Percentiles rank a stretch among this genome's conserved stretches.
phyloP scores from a whole-genome alignment of 2,113 vertebrate species.

The Mus spicilegus region DNA sequence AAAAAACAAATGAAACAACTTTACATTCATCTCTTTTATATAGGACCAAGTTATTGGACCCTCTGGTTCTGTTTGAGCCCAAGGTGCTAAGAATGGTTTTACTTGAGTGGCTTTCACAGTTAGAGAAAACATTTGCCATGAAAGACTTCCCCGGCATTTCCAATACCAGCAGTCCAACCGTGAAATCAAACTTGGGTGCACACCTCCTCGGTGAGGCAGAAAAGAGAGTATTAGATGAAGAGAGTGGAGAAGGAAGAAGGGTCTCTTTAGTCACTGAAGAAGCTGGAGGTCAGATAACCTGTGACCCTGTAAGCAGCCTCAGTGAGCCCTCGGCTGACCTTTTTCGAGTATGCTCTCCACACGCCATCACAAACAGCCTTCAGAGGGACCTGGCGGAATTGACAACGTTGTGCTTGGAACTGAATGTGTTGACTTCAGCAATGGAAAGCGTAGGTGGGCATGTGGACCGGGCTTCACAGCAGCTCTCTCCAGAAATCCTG shows the following conservation, averaged over 20 bases:
- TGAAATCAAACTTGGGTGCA: slow-evolving; percentile 34
- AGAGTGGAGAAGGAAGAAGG: slow-evolving; percentile 29
- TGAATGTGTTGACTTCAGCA: slow-evolving; percentile 86
- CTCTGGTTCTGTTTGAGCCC: slow-evolving; percentile 92
- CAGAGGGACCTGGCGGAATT: slow-evolving; percentile 89
- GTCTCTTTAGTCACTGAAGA: slow-evolving; percentile 46
- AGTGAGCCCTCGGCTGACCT: background rate
- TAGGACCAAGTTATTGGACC: slow-evolving; percentile 94
- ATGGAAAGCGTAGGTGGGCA: slow-evolving; percentile 6
- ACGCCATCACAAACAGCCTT: slow-evolving; percentile 85
- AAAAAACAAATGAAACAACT: slow-evolving; percentile 6
- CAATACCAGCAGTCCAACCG: background rate
- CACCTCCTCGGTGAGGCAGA: slow-evolving; percentile 55
- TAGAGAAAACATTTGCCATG: slow-evolving; percentile 89
- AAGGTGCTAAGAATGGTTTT: slow-evolving; percentile 87
- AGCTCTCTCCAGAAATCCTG: slow-evolving; percentile 34
- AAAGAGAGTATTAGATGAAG: slow-evolving; percentile 66
- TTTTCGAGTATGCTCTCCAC: slow-evolving; percentile 86
- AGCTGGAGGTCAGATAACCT: background rate
- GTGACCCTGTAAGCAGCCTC: background rate
- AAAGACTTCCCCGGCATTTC: slow-evolving; percentile 61
- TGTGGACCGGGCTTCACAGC: slow-evolving; percentile 21
- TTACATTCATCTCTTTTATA: slow-evolving; percentile 50
- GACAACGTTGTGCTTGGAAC: slow-evolving; percentile 92
- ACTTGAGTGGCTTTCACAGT: slow-evolving; percentile 89